These are phyloP conservation scores for Calliphora vicina DNA, from an alignment of 1,140 invertebrate species.

Conservation along the genomic window DNA sequence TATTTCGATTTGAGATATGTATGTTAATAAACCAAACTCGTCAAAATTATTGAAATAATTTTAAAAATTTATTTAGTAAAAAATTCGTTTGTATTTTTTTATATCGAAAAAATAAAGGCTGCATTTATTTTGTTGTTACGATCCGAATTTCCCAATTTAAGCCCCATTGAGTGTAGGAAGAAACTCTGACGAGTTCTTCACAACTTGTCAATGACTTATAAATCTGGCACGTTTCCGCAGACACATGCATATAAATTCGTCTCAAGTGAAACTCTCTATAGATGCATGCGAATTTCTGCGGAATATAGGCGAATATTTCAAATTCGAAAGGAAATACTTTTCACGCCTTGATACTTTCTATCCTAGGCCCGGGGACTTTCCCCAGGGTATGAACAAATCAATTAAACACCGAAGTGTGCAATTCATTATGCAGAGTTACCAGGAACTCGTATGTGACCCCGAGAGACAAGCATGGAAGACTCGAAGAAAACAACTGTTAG, in stretches of 20 bases:
- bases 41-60: too few relatives aligned
- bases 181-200: not conserved
- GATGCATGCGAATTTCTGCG: slow-evolving; percentile 53
- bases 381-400: slow-evolving; percentile 58
- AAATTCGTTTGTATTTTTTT: too few relatives aligned
- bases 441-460: slow-evolving; percentile 62
- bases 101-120: too few relatives aligned
- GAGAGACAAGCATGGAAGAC: slow-evolving; percentile 61
- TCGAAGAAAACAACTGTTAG: slow-evolving; percentile 45
- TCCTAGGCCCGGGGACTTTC: slow-evolving; percentile 63
- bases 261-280: slow-evolving; percentile 48
- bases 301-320: slow-evolving; percentile 53
- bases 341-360: slow-evolving; percentile 61
- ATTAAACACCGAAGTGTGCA: too few relatives aligned
- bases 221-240: slow-evolving; percentile 60
- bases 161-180: slow-evolving; percentile 56
- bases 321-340: slow-evolving; percentile 18
- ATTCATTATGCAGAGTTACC: too few relatives aligned
- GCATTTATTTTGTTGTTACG: slow-evolving; percentile 16
- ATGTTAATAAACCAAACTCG: too few relatives aligned
- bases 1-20: too few relatives aligned
- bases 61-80: too few relatives aligned
- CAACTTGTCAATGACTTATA: slow-evolving; percentile 56
- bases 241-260: slow-evolving; percentile 49
- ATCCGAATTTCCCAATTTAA: slow-evolving; percentile 57